Percentiles rank a stretch among this genome's conserved stretches.
phyloP scores from a whole-genome alignment of 2,113 vertebrate species.

The Stictonetta naevosa region DNA sequence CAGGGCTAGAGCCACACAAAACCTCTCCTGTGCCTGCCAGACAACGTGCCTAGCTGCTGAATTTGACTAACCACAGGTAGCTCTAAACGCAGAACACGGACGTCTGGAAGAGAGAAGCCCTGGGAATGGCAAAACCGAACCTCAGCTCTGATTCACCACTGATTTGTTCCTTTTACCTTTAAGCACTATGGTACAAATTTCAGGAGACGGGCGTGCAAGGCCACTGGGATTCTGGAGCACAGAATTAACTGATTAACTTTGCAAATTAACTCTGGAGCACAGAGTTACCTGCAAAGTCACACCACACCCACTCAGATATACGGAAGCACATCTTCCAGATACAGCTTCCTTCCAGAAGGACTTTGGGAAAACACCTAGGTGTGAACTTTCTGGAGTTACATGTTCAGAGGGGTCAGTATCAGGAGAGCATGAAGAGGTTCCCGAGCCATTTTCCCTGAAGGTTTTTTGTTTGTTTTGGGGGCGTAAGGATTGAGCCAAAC shows the following conservation, averaged over 20 bases:
- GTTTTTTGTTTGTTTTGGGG: background rate
- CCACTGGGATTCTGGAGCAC: background rate
- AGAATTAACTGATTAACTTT: background rate
- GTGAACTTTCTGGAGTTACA: background rate
- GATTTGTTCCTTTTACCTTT: background rate
- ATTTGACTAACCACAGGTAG: background rate
- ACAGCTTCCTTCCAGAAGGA: background rate
- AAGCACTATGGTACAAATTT: background rate
- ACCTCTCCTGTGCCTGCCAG: background rate
- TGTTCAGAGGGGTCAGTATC: background rate
- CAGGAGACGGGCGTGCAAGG: background rate
- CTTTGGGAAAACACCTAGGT: background rate
- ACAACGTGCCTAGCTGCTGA: background rate
- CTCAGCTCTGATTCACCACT: background rate
- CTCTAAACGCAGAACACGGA: background rate
- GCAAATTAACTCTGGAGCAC: no score
- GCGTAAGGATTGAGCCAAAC: background rate
- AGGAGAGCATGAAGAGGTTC: background rate
- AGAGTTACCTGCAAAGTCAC: background rate
- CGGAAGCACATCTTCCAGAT: background rate
- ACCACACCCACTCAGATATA: background rate
- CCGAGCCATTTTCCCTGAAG: background rate
- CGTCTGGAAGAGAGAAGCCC: background rate
- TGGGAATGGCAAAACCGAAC: background rate
- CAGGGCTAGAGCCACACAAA: background rate